Percentiles rank a stretch among this genome's conserved stretches.
phyloP scores from a whole-genome alignment of 2,797 vertebrate genomes.

The Okamejei kenojei region DNA sequence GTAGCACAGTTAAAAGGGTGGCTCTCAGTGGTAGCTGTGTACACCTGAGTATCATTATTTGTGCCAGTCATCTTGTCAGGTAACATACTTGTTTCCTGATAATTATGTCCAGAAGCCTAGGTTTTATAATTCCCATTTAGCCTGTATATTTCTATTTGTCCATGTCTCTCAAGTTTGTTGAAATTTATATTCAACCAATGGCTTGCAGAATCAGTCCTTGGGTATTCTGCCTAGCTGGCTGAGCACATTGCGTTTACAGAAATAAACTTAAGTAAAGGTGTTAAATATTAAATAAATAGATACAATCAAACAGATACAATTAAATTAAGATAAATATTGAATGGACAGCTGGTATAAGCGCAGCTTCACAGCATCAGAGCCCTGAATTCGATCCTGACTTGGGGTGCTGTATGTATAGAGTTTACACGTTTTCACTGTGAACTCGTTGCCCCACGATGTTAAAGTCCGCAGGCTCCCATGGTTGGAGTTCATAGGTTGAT shows the following conservation, averaged over 20 bases:
- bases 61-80: neutral
- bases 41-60: neutral
- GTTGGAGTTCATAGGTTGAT: too few species aligned
- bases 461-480: too few species aligned
- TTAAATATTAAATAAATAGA: neutral
- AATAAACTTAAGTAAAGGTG: neutral
- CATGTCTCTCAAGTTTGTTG: neutral
- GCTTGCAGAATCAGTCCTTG: neutral
- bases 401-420: too few species aligned
- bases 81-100: conserved; percentile 18
- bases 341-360: too few species aligned
- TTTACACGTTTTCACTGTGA: too few species aligned
- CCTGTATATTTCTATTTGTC: neutral
- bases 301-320: too few species aligned
- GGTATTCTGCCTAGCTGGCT: neutral
- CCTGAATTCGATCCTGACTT: too few species aligned
- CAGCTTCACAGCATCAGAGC: too few species aligned
- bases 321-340: too few species aligned
- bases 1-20: neutral
- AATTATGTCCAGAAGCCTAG: neutral
- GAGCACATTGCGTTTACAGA: neutral
- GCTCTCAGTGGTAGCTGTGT: neutral
- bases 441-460: too few species aligned
- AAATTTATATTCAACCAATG: neutral
- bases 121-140: neutral